Evolutionary conservation across 2,797 vertebrate species (phyloP).

Genomic region (Cirrhinus mrigala): DNA sequence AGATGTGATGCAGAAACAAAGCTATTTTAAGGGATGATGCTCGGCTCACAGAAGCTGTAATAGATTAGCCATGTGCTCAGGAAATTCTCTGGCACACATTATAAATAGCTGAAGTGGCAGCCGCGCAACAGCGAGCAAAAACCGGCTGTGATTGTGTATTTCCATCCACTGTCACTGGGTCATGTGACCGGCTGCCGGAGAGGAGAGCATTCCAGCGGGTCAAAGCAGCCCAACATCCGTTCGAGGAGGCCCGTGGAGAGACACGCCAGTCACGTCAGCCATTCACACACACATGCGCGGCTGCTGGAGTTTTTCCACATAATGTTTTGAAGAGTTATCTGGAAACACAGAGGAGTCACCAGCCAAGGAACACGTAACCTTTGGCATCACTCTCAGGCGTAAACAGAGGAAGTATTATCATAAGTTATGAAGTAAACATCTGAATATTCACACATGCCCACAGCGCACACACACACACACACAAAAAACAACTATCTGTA

Average conservation of each 20-base stretch:
- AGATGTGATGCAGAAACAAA: slow-evolving; percentile 33
- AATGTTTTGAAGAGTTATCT: slow-evolving; percentile 46
- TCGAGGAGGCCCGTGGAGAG: slow-evolving; percentile 9
- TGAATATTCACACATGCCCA: background rate
- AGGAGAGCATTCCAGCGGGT: slow-evolving; percentile 29
- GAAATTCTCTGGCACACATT: slow-evolving; percentile 56
- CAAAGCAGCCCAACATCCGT: slow-evolving; percentile 26
- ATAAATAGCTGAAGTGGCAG: slow-evolving; percentile 64
- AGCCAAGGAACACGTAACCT: slow-evolving; percentile 12
- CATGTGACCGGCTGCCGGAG: slow-evolving; percentile 52
- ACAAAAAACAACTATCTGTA: background rate
- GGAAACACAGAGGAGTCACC: slow-evolving; percentile 26
- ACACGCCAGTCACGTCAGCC: background rate
- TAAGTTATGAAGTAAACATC: background rate
- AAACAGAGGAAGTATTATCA: background rate
- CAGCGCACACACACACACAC: no score
- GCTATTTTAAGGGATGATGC: slow-evolving; percentile 60
- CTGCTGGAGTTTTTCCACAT: slow-evolving; percentile 26
- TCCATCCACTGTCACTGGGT: slow-evolving; percentile 68
- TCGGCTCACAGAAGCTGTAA: slow-evolving; percentile 30
- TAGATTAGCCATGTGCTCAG: slow-evolving; percentile 58
- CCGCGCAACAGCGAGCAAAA: slow-evolving; percentile 49
- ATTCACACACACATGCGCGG: slow-evolving; percentile 7
- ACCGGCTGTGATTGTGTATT: slow-evolving; percentile 63
- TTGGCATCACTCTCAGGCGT: background rate